These are phyloP conservation scores for Epiperipatus broadwayi DNA, from an alignment of 2,888 invertebrate genomes.

Conservation along the genomic window DNA sequence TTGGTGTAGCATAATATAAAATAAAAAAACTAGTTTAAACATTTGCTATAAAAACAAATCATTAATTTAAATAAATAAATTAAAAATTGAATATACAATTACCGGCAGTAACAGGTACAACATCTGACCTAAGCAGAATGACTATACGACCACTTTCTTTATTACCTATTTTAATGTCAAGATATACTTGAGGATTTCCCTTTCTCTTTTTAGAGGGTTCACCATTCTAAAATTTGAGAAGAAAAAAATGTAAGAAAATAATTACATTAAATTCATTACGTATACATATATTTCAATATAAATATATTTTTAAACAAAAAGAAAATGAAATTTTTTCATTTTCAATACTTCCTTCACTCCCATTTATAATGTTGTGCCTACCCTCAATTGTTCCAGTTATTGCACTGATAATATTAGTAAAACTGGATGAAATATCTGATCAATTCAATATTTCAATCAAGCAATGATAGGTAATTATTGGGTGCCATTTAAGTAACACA, in stretches of 20 bases:
- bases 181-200: slow-evolving; percentile 55
- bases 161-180: slow-evolving; percentile 80
- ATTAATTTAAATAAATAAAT: neutral
- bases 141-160: slow-evolving; percentile 70
- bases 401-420: too few relatives aligned
- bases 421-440: too few relatives aligned
- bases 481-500: too few relatives aligned
- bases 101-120: slow-evolving; percentile 73
- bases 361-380: too few relatives aligned
- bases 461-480: too few relatives aligned
- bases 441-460: too few relatives aligned
- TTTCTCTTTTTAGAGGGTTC: slow-evolving; percentile 16
- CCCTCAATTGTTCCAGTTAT: too few relatives aligned
- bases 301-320: too few relatives aligned
- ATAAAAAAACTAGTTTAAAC: neutral
- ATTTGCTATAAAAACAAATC: neutral
- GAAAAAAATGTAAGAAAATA: too few relatives aligned
- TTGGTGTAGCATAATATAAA: too few relatives aligned
- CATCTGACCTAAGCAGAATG: slow-evolving; percentile 72
- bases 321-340: too few relatives aligned
- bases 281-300: neutral
- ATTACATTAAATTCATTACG: neutral
- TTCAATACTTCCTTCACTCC: too few relatives aligned
- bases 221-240: slow-evolving; percentile 33
- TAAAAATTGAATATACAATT: neutral